Base-by-base conservation (phyloP, 2,888 invertebrate species). In the Hofmannophila pseudospretella region DNA sequence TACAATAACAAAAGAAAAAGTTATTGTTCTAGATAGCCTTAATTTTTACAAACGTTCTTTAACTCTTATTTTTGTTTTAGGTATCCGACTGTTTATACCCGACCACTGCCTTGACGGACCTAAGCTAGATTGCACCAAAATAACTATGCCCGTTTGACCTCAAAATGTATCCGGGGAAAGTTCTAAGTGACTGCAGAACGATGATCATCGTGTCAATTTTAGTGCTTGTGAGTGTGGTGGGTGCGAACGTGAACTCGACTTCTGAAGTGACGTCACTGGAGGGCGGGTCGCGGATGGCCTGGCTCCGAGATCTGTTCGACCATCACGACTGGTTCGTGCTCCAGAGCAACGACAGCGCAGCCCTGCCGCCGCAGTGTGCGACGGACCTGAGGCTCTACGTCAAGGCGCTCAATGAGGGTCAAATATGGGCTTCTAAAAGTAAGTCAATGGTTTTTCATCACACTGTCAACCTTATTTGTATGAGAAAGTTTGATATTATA, bases 341-440 rank as follows among this genome's bases (percentile, higher is more conserved):
- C 22, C 68, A 89, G 8, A 69, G 70, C 23, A 88, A 88, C 38
- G 84, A 89, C n/a, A 85, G 84, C n/a, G 37, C 67, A 16, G 53
- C 66, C 1, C 46, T 82, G 29, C 65, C 76, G n/a, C 39, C 49
- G 9, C 74, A 80, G 68, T 59, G 91, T 88, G 36, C 81, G 89
- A 38, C 84, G 58, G 65, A 91, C 82, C 49, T 93, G 87, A 56
- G 86, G 87, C 58, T 76, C 79, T 86, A 86, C 43, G 45, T 85
- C 59, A 73, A 79, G 13, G 91, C 91, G 0, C 78, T 95, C 10
- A 88, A 88, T 44, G 88, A 89, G 36, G 93, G 92, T 37, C 88
- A 90, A 47, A 78, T 91, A 28, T 95, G 95, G 95, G 95, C 95
- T 7, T 91, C 93, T 22, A 92, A 91, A 85, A 93, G 95, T 95